Evolutionary conservation across 2,113 vertebrate genomes (phyloP).

Genomic region (Pterocles burchelli): DNA sequence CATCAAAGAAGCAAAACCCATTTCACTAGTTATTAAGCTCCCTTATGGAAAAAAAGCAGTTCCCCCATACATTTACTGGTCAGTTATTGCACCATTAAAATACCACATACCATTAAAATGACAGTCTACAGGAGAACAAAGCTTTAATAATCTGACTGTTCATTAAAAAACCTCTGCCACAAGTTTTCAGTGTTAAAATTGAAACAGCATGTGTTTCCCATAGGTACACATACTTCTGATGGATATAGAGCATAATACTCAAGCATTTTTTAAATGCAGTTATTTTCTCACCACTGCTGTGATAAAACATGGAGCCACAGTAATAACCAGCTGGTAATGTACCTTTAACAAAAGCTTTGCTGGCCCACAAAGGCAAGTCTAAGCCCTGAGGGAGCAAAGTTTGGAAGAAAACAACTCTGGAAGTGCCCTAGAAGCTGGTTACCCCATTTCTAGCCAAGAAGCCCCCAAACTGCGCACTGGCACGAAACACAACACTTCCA

Average conservation of each 20-base stretch:
- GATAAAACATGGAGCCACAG: background rate
- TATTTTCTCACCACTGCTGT: background rate
- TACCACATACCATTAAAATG: background rate
- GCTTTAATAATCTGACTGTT: background rate
- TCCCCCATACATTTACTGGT: background rate
- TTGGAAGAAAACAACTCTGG: background rate
- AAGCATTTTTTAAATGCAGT: background rate
- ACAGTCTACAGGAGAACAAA: background rate
- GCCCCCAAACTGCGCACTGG: rapidly evolving
- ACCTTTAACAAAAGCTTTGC: background rate
- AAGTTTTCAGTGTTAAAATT: background rate
- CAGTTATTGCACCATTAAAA: background rate
- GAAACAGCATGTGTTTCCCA: background rate
- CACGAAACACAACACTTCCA: background rate
- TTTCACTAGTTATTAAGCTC: background rate
- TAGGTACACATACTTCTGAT: background rate
- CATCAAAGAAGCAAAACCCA: background rate
- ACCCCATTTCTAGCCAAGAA: background rate
- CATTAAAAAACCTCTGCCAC: background rate
- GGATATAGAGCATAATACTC: background rate
- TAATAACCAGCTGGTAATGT: background rate
- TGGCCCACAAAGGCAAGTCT: background rate
- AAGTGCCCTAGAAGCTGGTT: background rate
- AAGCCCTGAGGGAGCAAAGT: background rate
- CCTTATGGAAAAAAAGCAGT: background rate